phyloP scores from a whole-genome alignment of 2,888 invertebrate species.

The Cloeon dipterum region DNA sequence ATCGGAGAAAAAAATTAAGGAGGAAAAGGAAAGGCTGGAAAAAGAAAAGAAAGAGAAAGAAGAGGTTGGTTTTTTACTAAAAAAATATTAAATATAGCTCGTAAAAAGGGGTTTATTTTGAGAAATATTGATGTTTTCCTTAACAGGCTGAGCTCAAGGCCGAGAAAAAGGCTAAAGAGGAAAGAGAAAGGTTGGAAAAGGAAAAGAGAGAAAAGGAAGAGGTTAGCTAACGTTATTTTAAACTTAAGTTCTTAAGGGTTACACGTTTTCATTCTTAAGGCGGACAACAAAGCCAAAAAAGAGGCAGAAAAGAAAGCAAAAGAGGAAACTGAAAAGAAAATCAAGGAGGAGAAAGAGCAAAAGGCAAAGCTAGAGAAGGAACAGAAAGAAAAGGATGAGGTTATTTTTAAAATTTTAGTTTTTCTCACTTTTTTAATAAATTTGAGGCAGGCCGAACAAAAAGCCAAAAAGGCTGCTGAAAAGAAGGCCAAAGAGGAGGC shows the following conservation, averaged over 20 bases:
- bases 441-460: too few relatives aligned
- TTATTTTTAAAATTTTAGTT: constrained; percentile 9
- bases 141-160: not conserved
- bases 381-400: constrained; percentile 6
- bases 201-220: not conserved
- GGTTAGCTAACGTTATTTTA: not conserved
- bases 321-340: too few relatives aligned
- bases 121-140: not conserved
- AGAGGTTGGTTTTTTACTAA: constrained; percentile 4
- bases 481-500: too few relatives aligned
- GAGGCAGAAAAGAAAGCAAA: constrained; percentile 8
- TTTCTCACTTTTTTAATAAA: constrained; percentile 6
- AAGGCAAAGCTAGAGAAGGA: constrained; percentile 10
- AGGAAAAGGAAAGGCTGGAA: constrained; percentile 1
- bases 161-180: constrained; percentile 4
- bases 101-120: not conserved
- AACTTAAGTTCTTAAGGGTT: not conserved
- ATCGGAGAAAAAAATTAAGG: not conserved
- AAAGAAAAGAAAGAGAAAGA: not conserved
- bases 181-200: constrained; percentile 5
- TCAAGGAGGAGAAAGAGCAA: constrained; percentile 10
- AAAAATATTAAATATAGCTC: constrained; percentile 5
- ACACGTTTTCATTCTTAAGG: too few relatives aligned
- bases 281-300: constrained; percentile 5
- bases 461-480: too few relatives aligned